Conservation (phyloP, 2,113 vertebrate species). For the Pseudorhombus dupliciocellatus region DNA sequence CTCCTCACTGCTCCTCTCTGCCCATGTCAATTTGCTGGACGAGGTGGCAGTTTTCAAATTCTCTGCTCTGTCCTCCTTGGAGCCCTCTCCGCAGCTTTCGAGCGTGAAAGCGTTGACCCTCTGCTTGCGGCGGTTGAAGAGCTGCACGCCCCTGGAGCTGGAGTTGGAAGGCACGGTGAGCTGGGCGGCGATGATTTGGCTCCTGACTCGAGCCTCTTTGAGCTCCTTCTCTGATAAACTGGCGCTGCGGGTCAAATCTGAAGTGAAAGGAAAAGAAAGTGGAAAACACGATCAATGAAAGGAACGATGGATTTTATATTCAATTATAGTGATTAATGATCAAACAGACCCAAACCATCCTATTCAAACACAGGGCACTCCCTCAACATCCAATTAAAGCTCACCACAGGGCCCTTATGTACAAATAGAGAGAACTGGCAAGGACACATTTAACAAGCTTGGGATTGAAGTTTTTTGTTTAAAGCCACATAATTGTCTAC, state of each 20-base stretch:
- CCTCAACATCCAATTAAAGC: slow-evolving; percentile 47
- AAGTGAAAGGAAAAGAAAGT: slow-evolving; percentile 32
- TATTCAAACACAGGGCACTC: slow-evolving; percentile 46
- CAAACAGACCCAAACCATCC: not conserved
- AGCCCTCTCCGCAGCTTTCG: slow-evolving; percentile 74
- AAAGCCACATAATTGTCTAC: slow-evolving; percentile 70
- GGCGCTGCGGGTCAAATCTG: slow-evolving; percentile 86
- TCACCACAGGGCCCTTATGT: slow-evolving; percentile 53
- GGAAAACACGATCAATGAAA: slow-evolving; percentile 19
- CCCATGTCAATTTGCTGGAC: slow-evolving; percentile 75
- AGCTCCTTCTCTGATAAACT: slow-evolving; percentile 93
- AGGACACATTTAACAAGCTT: slow-evolving; percentile 61
- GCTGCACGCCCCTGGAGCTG: slow-evolving; percentile 91
- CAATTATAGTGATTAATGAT: not conserved
- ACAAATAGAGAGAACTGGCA: slow-evolving; percentile 44
- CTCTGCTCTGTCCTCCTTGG: slow-evolving; percentile 44
- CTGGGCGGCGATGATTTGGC: slow-evolving; percentile 91
- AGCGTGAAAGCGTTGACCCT: slow-evolving; percentile 88
- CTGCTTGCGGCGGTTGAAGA: slow-evolving; percentile 92
- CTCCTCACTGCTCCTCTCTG: slow-evolving; percentile 74
- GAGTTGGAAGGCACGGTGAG: slow-evolving; percentile 87
- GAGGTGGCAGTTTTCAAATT: slow-evolving; percentile 57
- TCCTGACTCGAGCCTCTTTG: slow-evolving; percentile 89
- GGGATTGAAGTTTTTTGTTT: slow-evolving; percentile 58
- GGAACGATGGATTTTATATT: not conserved